Evolutionary conservation across 2,113 vertebrate species (phyloP), one percentile per base, ranked within the genome.

Genomic region (Tachysurus vachellii): DNA sequence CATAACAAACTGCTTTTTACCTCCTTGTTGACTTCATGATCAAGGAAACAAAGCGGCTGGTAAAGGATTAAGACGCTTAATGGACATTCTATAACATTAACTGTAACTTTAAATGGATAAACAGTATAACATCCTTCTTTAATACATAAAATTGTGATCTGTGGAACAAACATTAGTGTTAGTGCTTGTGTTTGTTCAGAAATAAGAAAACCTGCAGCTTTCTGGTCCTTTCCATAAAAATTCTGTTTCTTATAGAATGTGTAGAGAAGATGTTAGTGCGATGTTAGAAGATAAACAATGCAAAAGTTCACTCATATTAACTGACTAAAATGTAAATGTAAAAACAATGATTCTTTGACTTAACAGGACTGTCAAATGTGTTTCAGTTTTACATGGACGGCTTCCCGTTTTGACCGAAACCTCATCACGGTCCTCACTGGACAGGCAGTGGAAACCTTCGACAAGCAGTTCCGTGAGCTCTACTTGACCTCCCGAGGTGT

Each of bases 311-410:
- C n/a, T n/a, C n/a, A n/a, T n/a, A 64, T 66, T 13, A 28, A 11
- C 3, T 4, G 62, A 66, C 9, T 28, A 66, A 28, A 28, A 3
- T 3, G n/a, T 13, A 61, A 23, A 61, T 16, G 13, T 61, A 61
- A 62, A 62, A 26, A 26, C 47, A 62, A 26, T 10, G 8, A 26
- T 26, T 21, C 8, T 6, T 11, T 44, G 17, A 42, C 17, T 73
- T 19, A 42, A 47, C 11, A 31, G 0, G 36, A 28, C 50, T 59
- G 19, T n/a, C 21, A 57, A 23, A 61, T 68, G 53, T 75, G 3
- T 89, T 95, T 82, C 91, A 99, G 98, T 91, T 99, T 98, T 93
- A 99, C 98, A 14, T 99, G 98, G 98, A 97, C 96, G 0, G 97
- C 97, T 0, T 97, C 98, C 0, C 96, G 98, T 87, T 95, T 98